Evolutionary conservation across 2,888 invertebrate genomes (phyloP), one percentile per base, ranked within the genome.

Genomic region (Amiota minor): DNA sequence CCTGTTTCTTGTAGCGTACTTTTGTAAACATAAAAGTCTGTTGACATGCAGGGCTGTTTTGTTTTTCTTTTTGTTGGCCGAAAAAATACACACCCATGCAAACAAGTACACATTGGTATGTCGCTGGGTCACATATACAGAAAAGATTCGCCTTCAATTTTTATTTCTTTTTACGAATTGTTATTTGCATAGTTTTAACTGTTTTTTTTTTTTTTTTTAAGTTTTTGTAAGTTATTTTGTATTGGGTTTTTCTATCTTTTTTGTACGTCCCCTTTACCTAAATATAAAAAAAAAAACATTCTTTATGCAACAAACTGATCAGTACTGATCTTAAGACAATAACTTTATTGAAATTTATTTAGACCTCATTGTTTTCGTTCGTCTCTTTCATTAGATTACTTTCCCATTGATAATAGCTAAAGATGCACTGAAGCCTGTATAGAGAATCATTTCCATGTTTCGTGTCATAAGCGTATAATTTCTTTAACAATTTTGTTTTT

Each of bases 161-260:
- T 62, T 62, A 62, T 62, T 62, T 62, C 23, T 35, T 62, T 62
- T 62, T 62, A 18, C 35, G 35, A 35, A 62, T 62, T 62, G 45
- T 62, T 62, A 45, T 62, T 62, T 62, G 62, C 62, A 11, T 62
- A n/a, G n/a, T n/a, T n/a, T n/a, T n/a, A n/a, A n/a, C n/a, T n/a
- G n/a, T n/a, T n/a, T n/a, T n/a, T 45, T 62, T 62, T 14, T 18
- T 62, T 62, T 62, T 53, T 4, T 53, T 6, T 53, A n/a, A 11
- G 4, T 56, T 12, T 56, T 56, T 56, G 14, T 11, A 16, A 56
- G 8, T 56, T 56, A 10, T 56, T 14, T 56, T 56, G 56, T 56
- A n/a, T 8, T 12, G 10, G 18, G 18, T 18, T 10, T n/a, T 56
- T 56, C 11, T 56, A 16, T 1, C 11, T n/a, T 56, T 18, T n/a